Evolutionary conservation across 2,888 invertebrate species (phyloP).

Genomic region (Epinotia bilunana): DNA sequence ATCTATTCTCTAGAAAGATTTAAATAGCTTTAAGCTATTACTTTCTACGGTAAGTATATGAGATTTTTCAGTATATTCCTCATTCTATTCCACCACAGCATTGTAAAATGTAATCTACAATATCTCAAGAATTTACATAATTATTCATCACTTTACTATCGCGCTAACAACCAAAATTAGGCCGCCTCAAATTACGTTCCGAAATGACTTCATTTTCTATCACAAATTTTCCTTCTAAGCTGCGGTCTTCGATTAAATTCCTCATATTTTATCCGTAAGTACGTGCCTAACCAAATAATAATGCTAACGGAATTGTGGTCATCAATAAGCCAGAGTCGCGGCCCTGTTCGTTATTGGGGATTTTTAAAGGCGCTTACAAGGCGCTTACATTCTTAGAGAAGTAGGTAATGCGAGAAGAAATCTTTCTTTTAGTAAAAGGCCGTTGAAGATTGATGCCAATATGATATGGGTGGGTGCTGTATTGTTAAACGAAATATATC

Average conservation of each 20-base stretch:
- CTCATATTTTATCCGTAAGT: constrained; percentile 55
- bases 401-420: constrained; percentile 2
- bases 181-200: neutral
- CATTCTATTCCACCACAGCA: too few relatives aligned
- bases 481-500: neutral
- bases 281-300: constrained; percentile 62
- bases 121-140: neutral
- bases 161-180: neutral
- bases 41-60: too few relatives aligned
- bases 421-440: neutral
- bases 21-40: too few relatives aligned
- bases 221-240: constrained; percentile 46
- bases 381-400: constrained; percentile 37
- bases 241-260: constrained; percentile 54
- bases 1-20: too few relatives aligned
- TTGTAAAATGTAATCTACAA: neutral
- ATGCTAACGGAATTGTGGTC: constrained; percentile 49
- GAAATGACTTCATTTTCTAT: constrained; percentile 26
- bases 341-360: constrained; percentile 60
- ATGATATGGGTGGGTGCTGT: neutral
- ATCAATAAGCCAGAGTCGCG: constrained; percentile 56
- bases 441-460: neutral
- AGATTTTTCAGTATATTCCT: too few relatives aligned
- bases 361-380: too few relatives aligned
- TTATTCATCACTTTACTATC: neutral